A percentile compares a stretch with the other conserved stretches of the same genome.
These are phyloP conservation scores for Nyctibius bracteatus DNA, from an alignment of 2,113 vertebrate species.

Conservation along the genomic window DNA sequence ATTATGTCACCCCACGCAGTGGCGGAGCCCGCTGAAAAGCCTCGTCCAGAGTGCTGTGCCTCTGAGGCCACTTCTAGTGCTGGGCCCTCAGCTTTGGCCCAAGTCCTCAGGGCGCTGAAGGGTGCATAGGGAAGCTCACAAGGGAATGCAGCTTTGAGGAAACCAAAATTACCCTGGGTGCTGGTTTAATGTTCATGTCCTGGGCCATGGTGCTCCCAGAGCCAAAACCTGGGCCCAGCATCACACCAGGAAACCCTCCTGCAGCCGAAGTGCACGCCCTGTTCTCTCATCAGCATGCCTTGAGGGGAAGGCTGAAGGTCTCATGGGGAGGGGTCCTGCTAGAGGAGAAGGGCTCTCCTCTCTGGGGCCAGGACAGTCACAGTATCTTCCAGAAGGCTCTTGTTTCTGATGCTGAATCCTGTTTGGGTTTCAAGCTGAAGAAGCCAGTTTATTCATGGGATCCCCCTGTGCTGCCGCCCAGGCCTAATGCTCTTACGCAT, in stretches of 20 bases:
- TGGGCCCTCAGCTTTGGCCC: neutral
- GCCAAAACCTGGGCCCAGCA: neutral
- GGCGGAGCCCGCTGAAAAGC: fast-evolving
- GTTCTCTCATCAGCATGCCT: fast-evolving
- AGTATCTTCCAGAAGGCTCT: neutral
- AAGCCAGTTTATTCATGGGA: neutral
- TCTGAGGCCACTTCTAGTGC: neutral
- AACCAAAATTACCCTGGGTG: neutral
- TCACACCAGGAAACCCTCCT: neutral
- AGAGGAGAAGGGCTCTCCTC: neutral
- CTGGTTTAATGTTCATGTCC: fast-evolving
- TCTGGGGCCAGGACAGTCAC: fast-evolving
- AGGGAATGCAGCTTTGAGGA: fast-evolving
- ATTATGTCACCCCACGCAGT: fast-evolving
- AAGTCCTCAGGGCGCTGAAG: neutral
- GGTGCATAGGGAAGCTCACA: neutral
- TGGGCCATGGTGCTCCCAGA: fast-evolving
- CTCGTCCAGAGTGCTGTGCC: fast-evolving
- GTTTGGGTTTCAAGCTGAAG: neutral
- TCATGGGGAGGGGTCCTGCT: fast-evolving
- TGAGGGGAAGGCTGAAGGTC: neutral
- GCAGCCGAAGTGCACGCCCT: neutral
- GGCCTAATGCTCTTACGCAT: fast-evolving
- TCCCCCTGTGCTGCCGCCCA: neutral
- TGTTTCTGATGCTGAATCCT: neutral